Conservation (phyloP, 2,888 invertebrate genomes). For the Megastigmus dorsalis region DNA sequence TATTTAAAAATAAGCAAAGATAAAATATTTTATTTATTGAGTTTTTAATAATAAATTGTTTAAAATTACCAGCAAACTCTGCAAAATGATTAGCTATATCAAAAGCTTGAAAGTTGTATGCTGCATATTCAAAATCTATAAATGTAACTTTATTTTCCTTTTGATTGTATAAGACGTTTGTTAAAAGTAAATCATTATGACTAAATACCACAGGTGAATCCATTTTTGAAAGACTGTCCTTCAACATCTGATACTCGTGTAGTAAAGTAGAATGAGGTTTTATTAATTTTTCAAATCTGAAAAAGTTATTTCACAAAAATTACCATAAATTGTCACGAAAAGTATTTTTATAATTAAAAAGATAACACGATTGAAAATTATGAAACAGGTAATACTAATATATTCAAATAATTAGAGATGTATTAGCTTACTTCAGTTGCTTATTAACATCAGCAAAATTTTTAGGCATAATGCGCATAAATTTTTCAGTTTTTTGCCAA, state of each 20-base stretch:
- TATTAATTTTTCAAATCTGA: constrained; percentile 82
- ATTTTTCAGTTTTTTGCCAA: constrained; percentile 86
- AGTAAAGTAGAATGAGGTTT: constrained; percentile 81
- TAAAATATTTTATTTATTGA: background rate
- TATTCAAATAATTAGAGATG: background rate
- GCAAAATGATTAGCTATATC: constrained; percentile 99
- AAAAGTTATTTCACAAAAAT: constrained; percentile 58
- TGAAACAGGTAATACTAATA: background rate
- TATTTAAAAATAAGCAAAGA: background rate
- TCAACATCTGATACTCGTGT: constrained; percentile 82
- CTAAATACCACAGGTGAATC: constrained; percentile 91
- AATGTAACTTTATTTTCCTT: constrained; percentile 84
- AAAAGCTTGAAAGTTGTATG: constrained; percentile 93
- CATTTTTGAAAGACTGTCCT: constrained; percentile 79
- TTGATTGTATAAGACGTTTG: constrained; percentile 92
- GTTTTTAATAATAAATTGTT: background rate
- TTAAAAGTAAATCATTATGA: constrained; percentile 97
- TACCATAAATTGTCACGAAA: too few relatives aligned
- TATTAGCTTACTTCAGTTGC: constrained; percentile 80
- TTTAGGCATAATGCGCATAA: constrained; percentile 84
- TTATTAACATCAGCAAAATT: constrained; percentile 80
- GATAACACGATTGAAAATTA: constrained; percentile 36
- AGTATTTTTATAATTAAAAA: background rate
- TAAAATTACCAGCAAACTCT: constrained; percentile 90
- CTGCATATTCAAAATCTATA: constrained; percentile 98